These are phyloP conservation scores for Lampris incognitus DNA, from an alignment of 2,113 vertebrate genomes.

Conservation along the genomic window DNA sequence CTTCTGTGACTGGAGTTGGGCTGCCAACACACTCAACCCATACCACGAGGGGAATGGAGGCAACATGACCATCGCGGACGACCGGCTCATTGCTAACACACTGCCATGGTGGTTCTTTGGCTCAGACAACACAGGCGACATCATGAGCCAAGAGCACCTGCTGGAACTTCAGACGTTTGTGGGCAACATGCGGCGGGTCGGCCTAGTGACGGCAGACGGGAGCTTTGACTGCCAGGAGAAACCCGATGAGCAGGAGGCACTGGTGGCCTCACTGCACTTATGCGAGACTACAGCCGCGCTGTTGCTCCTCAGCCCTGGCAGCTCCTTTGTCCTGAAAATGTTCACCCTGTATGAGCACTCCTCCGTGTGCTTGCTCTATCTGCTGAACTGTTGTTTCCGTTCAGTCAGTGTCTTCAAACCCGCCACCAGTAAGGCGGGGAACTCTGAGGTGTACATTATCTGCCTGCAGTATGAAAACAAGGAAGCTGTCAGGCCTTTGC, in stretches of 20 bases:
- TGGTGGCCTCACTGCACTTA: slow-evolving; percentile 91
- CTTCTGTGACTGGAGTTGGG: slow-evolving; percentile 91
- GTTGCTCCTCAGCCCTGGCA: slow-evolving; percentile 84
- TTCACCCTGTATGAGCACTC: slow-evolving; percentile 95
- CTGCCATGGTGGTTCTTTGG: slow-evolving; percentile 94
- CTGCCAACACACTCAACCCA: slow-evolving; percentile 91
- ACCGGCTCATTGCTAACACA: slow-evolving; percentile 92
- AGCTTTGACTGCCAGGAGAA: slow-evolving; percentile 98
- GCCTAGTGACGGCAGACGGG: slow-evolving; percentile 95
- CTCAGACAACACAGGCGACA: slow-evolving; percentile 92
- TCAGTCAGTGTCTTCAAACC: slow-evolving; percentile 92
- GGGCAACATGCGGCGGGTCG: slow-evolving; percentile 81
- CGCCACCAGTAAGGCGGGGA: slow-evolving; percentile 95
- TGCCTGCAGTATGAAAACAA: slow-evolving; percentile 86
- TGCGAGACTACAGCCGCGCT: slow-evolving; percentile 91
- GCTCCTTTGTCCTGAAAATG: slow-evolving; percentile 96
- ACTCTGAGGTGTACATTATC: slow-evolving; percentile 93
- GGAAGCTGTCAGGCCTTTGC: slow-evolving; percentile 81
- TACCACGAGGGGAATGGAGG: slow-evolving; percentile 92
- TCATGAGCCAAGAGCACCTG: slow-evolving; percentile 89
- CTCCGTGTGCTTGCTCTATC: slow-evolving; percentile 91
- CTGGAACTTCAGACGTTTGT: slow-evolving; percentile 87
- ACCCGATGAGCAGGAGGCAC: slow-evolving; percentile 93
- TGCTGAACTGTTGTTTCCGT: slow-evolving; percentile 91
- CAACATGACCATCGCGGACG: slow-evolving; percentile 89